phyloP scores from a whole-genome alignment of 2,113 vertebrate genomes.

The Antennarius striatus region DNA sequence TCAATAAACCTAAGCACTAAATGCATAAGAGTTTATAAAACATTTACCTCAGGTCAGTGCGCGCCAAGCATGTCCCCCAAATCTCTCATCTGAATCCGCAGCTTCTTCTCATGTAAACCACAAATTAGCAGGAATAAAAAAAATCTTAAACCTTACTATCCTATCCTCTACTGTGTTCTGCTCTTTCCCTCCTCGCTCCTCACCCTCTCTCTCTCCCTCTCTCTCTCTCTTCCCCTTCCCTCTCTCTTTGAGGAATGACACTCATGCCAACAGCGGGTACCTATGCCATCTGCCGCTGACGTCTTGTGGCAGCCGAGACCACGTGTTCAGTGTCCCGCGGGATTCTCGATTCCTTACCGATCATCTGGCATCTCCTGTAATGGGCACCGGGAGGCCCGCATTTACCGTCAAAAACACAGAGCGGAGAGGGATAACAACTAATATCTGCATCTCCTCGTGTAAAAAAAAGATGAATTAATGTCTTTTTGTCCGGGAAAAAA shows the following conservation, averaged over 20 bases:
- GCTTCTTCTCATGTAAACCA: slow-evolving; percentile 84
- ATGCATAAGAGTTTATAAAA: background rate
- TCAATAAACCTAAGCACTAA: slow-evolving; percentile 25
- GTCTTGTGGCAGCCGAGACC: slow-evolving; percentile 96
- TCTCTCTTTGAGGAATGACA: slow-evolving; percentile 95
- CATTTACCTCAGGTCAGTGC: slow-evolving; percentile 90
- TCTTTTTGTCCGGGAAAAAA: slow-evolving; percentile 13
- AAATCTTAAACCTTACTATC: slow-evolving; percentile 73
- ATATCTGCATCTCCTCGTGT: slow-evolving; percentile 62
- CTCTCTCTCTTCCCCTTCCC: slow-evolving; percentile 72
- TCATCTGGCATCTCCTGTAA: slow-evolving; percentile 99
- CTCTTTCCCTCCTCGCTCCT: slow-evolving; percentile 73
- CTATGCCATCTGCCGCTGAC: slow-evolving; percentile 99
- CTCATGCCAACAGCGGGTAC: slow-evolving; percentile 99
- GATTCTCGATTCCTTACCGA: slow-evolving; percentile 94
- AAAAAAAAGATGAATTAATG: slow-evolving; percentile 51
- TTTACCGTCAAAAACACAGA: slow-evolving; percentile 95
- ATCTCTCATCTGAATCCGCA: slow-evolving; percentile 85
- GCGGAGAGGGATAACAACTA: slow-evolving; percentile 83
- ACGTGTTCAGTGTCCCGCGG: slow-evolving; percentile 93
- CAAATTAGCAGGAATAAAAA: slow-evolving; percentile 67
- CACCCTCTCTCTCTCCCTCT: slow-evolving; percentile 78
- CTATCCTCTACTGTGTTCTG: slow-evolving; percentile 80
- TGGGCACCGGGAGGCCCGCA: slow-evolving; percentile 97
- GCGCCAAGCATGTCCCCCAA: slow-evolving; percentile 88